Evolutionary conservation across 2,888 invertebrate species (phyloP), one percentile per base, ranked within the genome.

Genomic region (Diarsia rubi): DNA sequence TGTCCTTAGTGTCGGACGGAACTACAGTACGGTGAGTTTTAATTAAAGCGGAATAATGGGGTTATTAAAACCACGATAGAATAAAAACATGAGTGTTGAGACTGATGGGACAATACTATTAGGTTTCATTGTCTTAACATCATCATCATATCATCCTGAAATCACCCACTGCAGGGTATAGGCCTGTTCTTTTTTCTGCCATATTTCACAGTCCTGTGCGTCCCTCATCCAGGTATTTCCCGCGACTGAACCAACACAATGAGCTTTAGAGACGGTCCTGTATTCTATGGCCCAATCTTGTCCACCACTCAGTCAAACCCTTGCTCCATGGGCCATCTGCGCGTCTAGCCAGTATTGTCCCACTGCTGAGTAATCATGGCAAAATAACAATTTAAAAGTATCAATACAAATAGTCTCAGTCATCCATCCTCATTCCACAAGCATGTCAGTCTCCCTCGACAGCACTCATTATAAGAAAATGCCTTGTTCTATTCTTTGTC

Each of bases 401-500:
- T 73, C 27, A 31, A 45, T 24, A 44, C 21, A 11, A 44, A 52
- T 75, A 24, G 11, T 27, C 37, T 47, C 2, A 11, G 3, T 31
- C 27, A 3, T 19, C 21, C 2, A 49, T 64, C 21, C 31, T 44
- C 6, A 8, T 52, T 12, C 8, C 11, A 37, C 8, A 59, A 57
- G 9, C 31, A 52, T 42, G 19, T 16, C 60, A 62, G n/a, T 57
- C 11, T 19, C n/a, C 44, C 37, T 19, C n/a, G 5, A 63, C 49
- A 65, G 60, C 45, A 6, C 24, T 21, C n/a, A 79, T 57, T 66
- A 37, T 57, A 57, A 67, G 27, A 31, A 80, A 59, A 59, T 31
- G 14, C 9, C 65, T 62, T 60, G 31, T 66, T 57, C 54, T 74
- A 78, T 79, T 75, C 59, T 81, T 81, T 65, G 24, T 52, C 57